Percentiles rank a stretch among this genome's conserved stretches.
Conservation (phyloP, 2,113 vertebrate species). For the Heteronetta atricapilla region DNA sequence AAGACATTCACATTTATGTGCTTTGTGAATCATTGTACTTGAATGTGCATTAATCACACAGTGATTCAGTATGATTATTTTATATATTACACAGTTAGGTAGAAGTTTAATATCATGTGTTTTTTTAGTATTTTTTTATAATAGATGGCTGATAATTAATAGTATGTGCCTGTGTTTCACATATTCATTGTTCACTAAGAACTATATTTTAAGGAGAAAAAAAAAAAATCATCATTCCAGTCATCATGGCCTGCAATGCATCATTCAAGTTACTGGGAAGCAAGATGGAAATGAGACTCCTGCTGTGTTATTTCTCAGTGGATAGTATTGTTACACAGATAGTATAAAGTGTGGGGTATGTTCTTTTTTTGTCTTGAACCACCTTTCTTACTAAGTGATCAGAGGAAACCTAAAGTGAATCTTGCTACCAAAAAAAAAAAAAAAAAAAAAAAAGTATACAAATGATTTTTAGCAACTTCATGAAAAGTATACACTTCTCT, state of each 20-base stretch:
- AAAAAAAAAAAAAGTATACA: neutral
- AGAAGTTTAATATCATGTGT: neutral
- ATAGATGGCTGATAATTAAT: neutral
- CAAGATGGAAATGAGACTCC: neutral
- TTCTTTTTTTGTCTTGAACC: neutral
- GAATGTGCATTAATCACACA: neutral
- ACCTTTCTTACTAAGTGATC: neutral
- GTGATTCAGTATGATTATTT: neutral
- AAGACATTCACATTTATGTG: neutral
- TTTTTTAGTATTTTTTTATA: neutral
- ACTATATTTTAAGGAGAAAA: neutral
- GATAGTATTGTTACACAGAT: neutral
- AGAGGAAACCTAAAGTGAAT: neutral
- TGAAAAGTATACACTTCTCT: neutral
- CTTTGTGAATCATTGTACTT: neutral
- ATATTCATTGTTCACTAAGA: neutral
- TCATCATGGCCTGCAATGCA: neutral
- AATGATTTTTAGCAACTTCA: neutral
- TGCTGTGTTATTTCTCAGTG: neutral
- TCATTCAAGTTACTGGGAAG: neutral
- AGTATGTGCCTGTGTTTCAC: neutral
- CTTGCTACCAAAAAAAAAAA: neutral
- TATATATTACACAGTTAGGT: neutral
- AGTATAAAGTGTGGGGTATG: fast-evolving
- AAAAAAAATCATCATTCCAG: neutral